Percentiles rank a stretch among this genome's conserved stretches.
Evolutionary conservation across 1,140 invertebrate species (phyloP).

Genomic region (Saxidomus purpurata): DNA sequence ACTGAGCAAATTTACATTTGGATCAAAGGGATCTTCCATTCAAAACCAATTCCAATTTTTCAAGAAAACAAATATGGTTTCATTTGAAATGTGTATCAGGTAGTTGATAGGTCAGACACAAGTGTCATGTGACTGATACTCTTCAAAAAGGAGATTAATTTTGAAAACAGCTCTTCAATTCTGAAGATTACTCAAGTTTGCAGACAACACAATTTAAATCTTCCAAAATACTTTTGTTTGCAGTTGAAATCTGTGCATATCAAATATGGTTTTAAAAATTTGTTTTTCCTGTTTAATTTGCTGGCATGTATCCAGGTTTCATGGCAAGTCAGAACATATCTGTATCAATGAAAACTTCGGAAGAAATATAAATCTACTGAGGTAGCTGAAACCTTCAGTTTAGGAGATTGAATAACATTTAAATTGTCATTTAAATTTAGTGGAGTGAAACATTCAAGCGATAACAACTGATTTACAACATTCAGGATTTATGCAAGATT

Average conservation of each 20-base stretch:
- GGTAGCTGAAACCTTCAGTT: conserved; percentile 17
- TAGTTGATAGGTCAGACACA: conserved; percentile 59
- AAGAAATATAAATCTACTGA: conserved; percentile 36
- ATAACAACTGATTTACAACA: conserved; percentile 60
- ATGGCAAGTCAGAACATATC: conserved; percentile 28
- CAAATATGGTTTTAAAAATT: conserved; percentile 31
- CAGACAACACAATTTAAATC: conserved; percentile 59
- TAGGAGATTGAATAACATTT: conserved; percentile 38
- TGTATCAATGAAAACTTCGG: conserved; percentile 30
- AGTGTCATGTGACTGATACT: conserved; percentile 61
- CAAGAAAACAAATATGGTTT: conserved; percentile 64
- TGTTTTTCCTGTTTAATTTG: conserved; percentile 26
- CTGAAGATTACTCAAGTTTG: conserved; percentile 57
- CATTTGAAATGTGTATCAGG: conserved; percentile 60
- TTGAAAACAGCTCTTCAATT: conserved; percentile 65
- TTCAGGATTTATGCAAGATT: conserved; percentile 42
- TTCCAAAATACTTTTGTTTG: conserved; percentile 50
- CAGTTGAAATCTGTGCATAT: conserved; percentile 52
- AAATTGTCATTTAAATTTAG: conserved; percentile 54
- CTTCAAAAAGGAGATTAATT: conserved; percentile 64
- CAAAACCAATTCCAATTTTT: conserved; percentile 66
- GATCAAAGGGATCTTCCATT: conserved; percentile 68
- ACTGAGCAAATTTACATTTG: conserved; percentile 61
- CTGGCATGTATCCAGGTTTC: conserved; percentile 12
- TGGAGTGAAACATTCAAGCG: conserved; percentile 25